Conservation (phyloP, 2,113 vertebrate species). For the Carassius carassius region DNA sequence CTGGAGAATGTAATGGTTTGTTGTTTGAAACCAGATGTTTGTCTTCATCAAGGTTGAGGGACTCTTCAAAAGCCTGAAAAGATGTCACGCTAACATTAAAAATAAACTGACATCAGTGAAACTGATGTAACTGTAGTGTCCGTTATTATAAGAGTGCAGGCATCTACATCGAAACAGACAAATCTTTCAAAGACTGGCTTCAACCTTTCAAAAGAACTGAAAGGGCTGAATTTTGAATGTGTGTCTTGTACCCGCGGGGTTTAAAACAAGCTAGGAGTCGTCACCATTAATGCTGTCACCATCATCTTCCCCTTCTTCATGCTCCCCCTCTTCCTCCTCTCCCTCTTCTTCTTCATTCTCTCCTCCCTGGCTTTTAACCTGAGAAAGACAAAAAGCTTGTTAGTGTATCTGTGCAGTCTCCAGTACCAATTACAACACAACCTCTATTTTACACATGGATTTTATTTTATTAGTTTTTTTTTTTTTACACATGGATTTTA, state of each 20-base stretch:
- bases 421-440: not conserved
- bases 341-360: slow-evolving; percentile 54
- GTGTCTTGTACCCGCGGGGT: not conserved
- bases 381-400: not conserved
- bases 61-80: slow-evolving; percentile 28
- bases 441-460: not conserved
- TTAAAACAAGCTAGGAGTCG: slow-evolving; percentile 33
- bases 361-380: slow-evolving; percentile 48
- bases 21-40: not conserved
- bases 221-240: slow-evolving; percentile 24
- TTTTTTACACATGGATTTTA: no score
- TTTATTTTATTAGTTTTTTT: no score
- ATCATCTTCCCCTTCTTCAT: slow-evolving; percentile 55
- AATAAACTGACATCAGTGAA: no score
- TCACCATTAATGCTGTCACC: slow-evolving; percentile 56
- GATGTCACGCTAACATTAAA: slow-evolving; percentile 23
- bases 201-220: slow-evolving; percentile 25
- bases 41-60: not conserved
- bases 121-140: slow-evolving; percentile 21
- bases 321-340: slow-evolving; percentile 54
- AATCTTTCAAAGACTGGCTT: slow-evolving; percentile 41
- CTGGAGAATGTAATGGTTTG: not conserved
- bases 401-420: not conserved
- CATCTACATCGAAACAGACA: slow-evolving; percentile 18
- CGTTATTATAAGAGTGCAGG: slow-evolving; percentile 7